Conservation (phyloP, 2,797 vertebrate species). For the Atherinosoma microstoma region DNA sequence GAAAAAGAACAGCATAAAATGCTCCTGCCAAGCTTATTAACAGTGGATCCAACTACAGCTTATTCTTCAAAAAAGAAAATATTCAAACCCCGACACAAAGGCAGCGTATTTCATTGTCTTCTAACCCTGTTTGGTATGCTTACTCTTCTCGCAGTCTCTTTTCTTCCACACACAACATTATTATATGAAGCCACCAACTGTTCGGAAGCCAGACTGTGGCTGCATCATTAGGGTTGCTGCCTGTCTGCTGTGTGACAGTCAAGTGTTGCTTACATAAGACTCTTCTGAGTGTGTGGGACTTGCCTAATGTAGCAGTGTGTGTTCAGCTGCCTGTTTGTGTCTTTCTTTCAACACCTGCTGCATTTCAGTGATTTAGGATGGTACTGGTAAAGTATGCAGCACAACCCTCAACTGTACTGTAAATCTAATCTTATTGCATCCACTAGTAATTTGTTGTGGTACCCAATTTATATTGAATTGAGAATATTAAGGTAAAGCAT, state of each 20-base stretch:
- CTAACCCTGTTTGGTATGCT: constrained; percentile 30
- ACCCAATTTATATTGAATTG: too few species aligned
- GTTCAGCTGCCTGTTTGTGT: constrained; percentile 53
- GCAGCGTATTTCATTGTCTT: constrained; percentile 38
- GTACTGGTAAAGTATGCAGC: constrained; percentile 13
- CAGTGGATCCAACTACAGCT: constrained; percentile 31
- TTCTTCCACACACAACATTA: constrained; percentile 33
- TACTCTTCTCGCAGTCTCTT: constrained; percentile 25
- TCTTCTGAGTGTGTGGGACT: constrained; percentile 37
- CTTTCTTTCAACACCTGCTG: constrained; percentile 42
- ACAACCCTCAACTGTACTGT: constrained; percentile 13
- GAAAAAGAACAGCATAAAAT: constrained; percentile 32
- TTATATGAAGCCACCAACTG: constrained; percentile 24
- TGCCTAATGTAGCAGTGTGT: constrained; percentile 40
- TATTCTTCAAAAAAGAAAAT: constrained; percentile 51
- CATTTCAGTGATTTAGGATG: constrained; percentile 35
- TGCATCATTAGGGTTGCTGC: constrained; percentile 55
- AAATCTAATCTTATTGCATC: background rate
- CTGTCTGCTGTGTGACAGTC: constrained; percentile 46
- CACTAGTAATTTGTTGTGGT: constrained; percentile 3
- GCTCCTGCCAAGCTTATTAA: constrained; percentile 41
- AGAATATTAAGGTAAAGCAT: too few species aligned
- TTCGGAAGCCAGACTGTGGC: constrained; percentile 32
- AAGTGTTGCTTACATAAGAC: constrained; percentile 52
- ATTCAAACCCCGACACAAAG: constrained; percentile 51